phyloP scores from a whole-genome alignment of 64 coral and sea anemone genomes.

The Porites lutea region DNA sequence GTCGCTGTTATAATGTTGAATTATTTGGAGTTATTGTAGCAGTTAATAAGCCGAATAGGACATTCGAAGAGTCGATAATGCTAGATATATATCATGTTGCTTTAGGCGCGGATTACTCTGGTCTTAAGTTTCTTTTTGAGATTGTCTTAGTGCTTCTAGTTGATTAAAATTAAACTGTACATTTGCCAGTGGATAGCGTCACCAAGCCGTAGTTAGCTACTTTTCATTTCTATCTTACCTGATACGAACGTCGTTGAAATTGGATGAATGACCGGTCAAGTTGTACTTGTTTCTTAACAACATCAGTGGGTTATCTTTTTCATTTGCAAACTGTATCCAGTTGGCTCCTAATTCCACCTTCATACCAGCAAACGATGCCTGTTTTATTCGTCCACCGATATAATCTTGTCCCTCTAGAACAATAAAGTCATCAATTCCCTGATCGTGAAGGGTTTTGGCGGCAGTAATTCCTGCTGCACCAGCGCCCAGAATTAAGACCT shows the following conservation, averaged over 20 bases:
- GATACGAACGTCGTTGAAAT: slow-evolving; percentile 22
- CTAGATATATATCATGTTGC: no score
- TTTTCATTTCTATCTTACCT: neutral
- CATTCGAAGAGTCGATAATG: no score
- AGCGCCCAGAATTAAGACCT: slow-evolving; percentile 52
- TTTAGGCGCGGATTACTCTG: no score
- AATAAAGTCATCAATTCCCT: slow-evolving; percentile 23
- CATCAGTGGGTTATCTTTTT: neutral
- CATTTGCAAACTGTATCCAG: slow-evolving; percentile 44
- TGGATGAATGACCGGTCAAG: neutral
- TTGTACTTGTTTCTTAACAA: neutral
- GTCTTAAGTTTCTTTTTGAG: no score
- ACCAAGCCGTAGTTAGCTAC: no score
- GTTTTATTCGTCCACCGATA: slow-evolving; percentile 33
- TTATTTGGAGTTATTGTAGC: no score
- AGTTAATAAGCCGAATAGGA: no score
- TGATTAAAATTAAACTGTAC: no score
- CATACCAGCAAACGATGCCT: neutral
- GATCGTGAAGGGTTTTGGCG: neutral
- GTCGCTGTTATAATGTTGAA: no score
- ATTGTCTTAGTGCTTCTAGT: no score
- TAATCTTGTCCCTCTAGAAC: slow-evolving; percentile 54
- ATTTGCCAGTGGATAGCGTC: no score
- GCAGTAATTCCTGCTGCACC: slow-evolving; percentile 42
- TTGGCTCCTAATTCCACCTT: slow-evolving; percentile 18